Base-by-base conservation (phyloP, 2,888 invertebrate species). In the Syrista parreyssii region DNA sequence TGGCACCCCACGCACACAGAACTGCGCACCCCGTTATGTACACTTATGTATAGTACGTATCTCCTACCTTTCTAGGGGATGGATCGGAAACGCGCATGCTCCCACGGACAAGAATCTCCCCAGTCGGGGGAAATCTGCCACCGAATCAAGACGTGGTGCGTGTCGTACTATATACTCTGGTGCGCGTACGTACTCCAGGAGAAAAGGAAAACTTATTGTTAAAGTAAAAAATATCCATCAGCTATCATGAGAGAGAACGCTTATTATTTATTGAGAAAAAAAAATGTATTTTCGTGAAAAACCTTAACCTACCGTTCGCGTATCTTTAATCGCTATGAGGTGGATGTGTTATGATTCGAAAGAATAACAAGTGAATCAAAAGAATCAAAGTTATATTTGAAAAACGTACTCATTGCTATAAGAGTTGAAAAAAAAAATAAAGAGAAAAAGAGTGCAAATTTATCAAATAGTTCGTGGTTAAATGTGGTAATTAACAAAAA, bases 61-160 rank as follows among this genome's bases (percentile, higher is more conserved):
- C 76, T 79, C 76, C 83, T 78, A 83, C 86, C 85, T 81, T 84
- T 83, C 79, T 80, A 81, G 83, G 87, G 87, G 88, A 86, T 86
- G 86, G 84, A 82, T 86, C 82, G 84, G 84, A 85, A 87, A 79
- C 87, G 91, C 91, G 91, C 91, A 91, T 91, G 91, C 91, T 89
- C 91, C 83, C 79, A 87, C 85, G 81, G 82, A 84, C 84, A 86
- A 86, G 87, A 89, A 88, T 89, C 88, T 86, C 89, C 89, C 90
- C 91, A 91, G 91, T 91, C 89, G 87, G 89, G 88, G 87, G 87
- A 88, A 91, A 89, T 90, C 91, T 89, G 89, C 88, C 90, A 86
- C 81, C 83, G 90, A 83, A 89, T 87, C 87, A 87, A 89, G 91
- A 90, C 91, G 91, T 90, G 86, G 84, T 84, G 87, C 86, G 88